These are phyloP conservation scores for Phthorimaea operculella DNA, from an alignment of 1,140 invertebrate species.

Conservation along the genomic window DNA sequence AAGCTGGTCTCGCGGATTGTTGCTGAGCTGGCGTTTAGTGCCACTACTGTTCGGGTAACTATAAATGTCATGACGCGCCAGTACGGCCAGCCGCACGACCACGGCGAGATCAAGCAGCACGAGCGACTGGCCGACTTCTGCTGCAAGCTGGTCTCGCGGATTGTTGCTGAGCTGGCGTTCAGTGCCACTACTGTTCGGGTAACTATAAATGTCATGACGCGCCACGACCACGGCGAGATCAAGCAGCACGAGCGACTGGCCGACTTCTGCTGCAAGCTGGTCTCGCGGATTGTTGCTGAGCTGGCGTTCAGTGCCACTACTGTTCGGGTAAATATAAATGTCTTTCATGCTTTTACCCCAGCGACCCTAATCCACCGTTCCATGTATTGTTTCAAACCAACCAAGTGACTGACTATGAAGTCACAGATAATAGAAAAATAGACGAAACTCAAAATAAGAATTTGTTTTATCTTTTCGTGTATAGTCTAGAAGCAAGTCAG, in stretches of 20 bases:
- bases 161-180: conserved; percentile 89
- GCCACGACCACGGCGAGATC: conserved; percentile 54
- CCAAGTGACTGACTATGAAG: too few relatives aligned
- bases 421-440: too few relatives aligned
- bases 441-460: too few relatives aligned
- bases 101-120: conserved; percentile 43
- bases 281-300: conserved; percentile 89
- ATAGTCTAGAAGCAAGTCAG: too few relatives aligned
- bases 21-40: conserved; percentile 85
- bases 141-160: conserved; percentile 85
- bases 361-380: too few relatives aligned
- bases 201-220: conserved; percentile 28
- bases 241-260: conserved; percentile 68
- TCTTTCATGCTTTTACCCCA: too few relatives aligned
- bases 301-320: conserved; percentile 79
- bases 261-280: conserved; percentile 85
- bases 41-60: conserved; percentile 61
- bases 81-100: conserved; percentile 49
- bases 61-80: conserved; percentile 33
- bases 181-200: conserved; percentile 68
- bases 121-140: conserved; percentile 79
- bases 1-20: conserved; percentile 86
- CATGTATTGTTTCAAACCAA: too few relatives aligned
- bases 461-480: too few relatives aligned
- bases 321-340: conserved; percentile 21